phyloP scores from a whole-genome alignment of 2,113 vertebrate species.

The Alces alces region DNA sequence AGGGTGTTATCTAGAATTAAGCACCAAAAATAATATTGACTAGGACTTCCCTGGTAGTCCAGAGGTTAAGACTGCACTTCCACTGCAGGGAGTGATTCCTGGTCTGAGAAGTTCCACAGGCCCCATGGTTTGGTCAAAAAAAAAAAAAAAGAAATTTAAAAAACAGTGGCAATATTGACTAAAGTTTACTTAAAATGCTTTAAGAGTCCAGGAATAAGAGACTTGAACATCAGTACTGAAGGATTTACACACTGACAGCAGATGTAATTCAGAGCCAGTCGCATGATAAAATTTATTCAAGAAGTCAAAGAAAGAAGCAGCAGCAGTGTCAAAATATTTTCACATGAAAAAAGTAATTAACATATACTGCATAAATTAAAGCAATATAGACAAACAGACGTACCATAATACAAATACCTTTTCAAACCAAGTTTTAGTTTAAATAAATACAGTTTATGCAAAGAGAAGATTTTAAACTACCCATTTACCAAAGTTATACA shows the following conservation, averaged over 20 bases:
- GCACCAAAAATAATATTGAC: not conserved
- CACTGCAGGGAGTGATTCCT: not conserved
- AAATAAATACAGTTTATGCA: slow-evolving; percentile 36
- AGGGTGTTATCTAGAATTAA: not conserved
- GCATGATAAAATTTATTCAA: slow-evolving; percentile 43
- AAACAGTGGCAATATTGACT: not conserved
- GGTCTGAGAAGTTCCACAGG: not conserved
- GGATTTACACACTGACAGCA: not conserved
- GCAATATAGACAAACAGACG: slow-evolving; percentile 46
- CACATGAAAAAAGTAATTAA: slow-evolving; percentile 41
- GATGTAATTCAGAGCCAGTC: not conserved
- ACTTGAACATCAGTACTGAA: not conserved
- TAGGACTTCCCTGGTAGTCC: not conserved
- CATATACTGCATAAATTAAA: slow-evolving; percentile 43
- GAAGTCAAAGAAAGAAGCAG: slow-evolving; percentile 48
- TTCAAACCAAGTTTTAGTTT: slow-evolving; percentile 51
- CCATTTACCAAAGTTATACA: slow-evolving; percentile 13
- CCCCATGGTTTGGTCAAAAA: not conserved
- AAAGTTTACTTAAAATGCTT: not conserved
- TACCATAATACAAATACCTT: slow-evolving; percentile 53
- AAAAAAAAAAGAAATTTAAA: not conserved
- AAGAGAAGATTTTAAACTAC: not conserved
- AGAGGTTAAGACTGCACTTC: not conserved
- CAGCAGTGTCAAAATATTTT: slow-evolving; percentile 61
- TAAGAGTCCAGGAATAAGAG: not conserved